Evolutionary conservation across 2,797 vertebrate genomes (phyloP), one percentile per base, ranked within the genome.

Genomic region (Iguana delicatissima): DNA sequence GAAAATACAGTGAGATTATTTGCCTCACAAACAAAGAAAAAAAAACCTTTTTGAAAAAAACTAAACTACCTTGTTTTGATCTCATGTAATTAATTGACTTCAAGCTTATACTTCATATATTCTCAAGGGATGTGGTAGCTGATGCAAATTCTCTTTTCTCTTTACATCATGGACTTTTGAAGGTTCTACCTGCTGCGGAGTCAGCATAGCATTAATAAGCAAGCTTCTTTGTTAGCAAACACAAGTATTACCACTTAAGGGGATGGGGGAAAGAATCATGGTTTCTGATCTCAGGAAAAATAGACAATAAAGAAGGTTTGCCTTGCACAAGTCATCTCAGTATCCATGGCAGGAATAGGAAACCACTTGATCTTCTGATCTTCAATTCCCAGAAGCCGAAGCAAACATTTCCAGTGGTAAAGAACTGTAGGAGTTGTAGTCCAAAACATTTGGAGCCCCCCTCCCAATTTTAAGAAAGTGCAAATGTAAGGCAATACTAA

Each of bases 111-210:
- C 80, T 89, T 93, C 88, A 85, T 85, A 62, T 89, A 89, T 55
- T 94, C 96, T 96, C 95, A 94, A 94, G 97, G 95, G 95, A 94
- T 79, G 46, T 93, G 86, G 76, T 46, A 88, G 95, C 90, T 97
- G 97, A 97, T 94, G 96, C 90, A 97, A 97, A 94, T 93, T 89
- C 38, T 42, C 87, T 86, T 38, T 59, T 73, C 87, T 89, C 72
- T 94, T 96, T 95, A 91, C 93, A 93, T 80, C 94, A 96, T 94
- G 92, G 93, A 85, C 94, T 94, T 93, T 95, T 92, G 96, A 95
- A 95, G 93, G 57, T 93, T 77, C 84, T 94, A 83, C 87, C 84
- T 93, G 92, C 94, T 93, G 90, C 72, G 83, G 38, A 95, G 83
- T 84, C 83, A 74, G 72, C 52, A 80, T 32, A 90, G 86, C 80